These are phyloP conservation scores for Hypanus sabinus DNA, from an alignment of 2,113 vertebrate species.

Conservation along the genomic window DNA sequence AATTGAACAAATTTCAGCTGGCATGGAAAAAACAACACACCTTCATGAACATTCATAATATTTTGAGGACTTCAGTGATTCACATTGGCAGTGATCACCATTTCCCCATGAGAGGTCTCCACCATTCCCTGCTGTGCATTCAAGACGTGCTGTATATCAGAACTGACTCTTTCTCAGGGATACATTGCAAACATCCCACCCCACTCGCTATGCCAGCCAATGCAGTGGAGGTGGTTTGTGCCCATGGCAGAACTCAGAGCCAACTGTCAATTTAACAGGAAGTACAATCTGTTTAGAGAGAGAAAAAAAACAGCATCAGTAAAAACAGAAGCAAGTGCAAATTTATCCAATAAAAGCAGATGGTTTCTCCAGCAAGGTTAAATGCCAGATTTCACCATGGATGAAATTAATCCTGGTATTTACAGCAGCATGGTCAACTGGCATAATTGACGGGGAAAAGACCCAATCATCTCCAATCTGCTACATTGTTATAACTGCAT, in stretches of 20 bases:
- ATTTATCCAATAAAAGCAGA: neutral
- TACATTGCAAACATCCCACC: neutral
- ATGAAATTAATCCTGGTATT: too few relatives aligned
- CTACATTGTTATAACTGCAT: too few relatives aligned
- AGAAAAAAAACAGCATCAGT: neutral
- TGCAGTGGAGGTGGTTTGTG: neutral
- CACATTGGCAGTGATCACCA: neutral
- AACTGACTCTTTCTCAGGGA: neutral
- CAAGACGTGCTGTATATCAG: neutral
- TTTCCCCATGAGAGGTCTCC: neutral
- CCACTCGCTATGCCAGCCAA: neutral
- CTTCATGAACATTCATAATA: neutral
- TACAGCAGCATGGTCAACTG: too few relatives aligned
- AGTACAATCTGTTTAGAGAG: neutral
- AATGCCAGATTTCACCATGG: too few relatives aligned
- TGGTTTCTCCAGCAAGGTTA: neutral
- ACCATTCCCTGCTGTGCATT: neutral
- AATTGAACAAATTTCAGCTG: too few relatives aligned
- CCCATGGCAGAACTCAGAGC: neutral
- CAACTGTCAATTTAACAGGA: neutral
- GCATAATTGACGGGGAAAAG: too few relatives aligned
- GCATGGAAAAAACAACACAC: too few relatives aligned
- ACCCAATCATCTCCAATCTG: too few relatives aligned
- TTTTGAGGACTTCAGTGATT: neutral
- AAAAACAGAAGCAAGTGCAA: neutral